Evolutionary conservation across 2,113 vertebrate species (phyloP), one percentile per base, ranked within the genome.

Genomic region (Myocastor coypus): DNA sequence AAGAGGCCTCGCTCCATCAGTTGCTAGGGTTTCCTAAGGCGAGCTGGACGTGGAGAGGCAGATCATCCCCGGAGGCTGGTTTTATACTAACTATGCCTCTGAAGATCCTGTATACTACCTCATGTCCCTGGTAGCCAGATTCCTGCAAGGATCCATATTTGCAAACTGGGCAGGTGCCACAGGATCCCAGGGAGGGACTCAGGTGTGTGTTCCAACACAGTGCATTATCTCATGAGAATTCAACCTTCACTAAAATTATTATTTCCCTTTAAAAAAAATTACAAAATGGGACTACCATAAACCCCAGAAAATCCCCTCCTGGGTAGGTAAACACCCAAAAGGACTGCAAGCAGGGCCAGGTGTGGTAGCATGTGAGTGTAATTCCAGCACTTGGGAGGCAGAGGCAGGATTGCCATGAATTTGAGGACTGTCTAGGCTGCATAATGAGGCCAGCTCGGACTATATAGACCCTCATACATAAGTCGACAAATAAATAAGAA

Each of bases 51-150:
- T 7, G 30, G 34, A 68, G 66, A 32, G 57, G 30, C 59, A 89
- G 78, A 42, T n/a, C n/a, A n/a, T 66, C 57, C 20, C 68, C 32
- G 82, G 59, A 82, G 64, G 26, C 1, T 59, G 28, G 8, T 37
- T 92, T 40, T 85, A 46, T 32, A 66, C 55, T 40, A 59, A 87
- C 3, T 3, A 59, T 4, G 1, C 46, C 30, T 42, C 93, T 89
- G 26, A 2, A 83, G 55, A 63, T n/a, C n/a, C 52, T 20, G 19
- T 16, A n/a, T 16, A n/a, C 34, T 85, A n/a, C 34, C 66, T 91
- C 24, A 19, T 59, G 59, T 42, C 66, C 83, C 78, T 63, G 37
- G 61, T 40, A 91, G 94, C 92, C 90, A 94, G 50, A 94, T 75
- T n/a, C n/a, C n/a, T n/a, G n/a, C n/a, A n/a, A 77, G 77, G 75